A percentile compares a stretch with the other conserved stretches of the same genome.
Evolutionary conservation across 2,797 vertebrate species (phyloP).

Genomic region (Coranthus polyacanthus): DNA sequence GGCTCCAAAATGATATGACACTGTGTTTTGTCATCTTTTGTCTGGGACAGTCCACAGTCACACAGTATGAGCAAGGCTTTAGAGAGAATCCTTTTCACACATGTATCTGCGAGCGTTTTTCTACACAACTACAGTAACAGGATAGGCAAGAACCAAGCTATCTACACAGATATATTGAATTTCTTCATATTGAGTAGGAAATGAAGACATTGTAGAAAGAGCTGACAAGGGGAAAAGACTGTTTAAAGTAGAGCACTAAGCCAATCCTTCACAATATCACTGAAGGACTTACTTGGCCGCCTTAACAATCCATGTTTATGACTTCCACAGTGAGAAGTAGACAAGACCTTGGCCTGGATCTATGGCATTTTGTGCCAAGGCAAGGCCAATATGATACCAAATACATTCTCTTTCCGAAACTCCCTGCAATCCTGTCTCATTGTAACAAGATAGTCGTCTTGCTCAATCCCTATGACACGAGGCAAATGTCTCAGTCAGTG

Average conservation of each 20-base stretch:
- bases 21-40: too few relatives aligned
- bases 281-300: slow-evolving; percentile 30
- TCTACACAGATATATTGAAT: slow-evolving; percentile 20
- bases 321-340: slow-evolving; percentile 44
- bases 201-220: slow-evolving; percentile 37
- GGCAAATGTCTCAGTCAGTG: slow-evolving; percentile 10
- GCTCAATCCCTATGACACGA: slow-evolving; percentile 17
- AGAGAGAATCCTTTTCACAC: too few relatives aligned
- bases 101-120: neutral
- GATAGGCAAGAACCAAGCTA: slow-evolving; percentile 13
- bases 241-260: slow-evolving; percentile 40
- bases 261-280: slow-evolving; percentile 32
- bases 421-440: slow-evolving; percentile 5
- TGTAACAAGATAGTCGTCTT: slow-evolving; percentile 36
- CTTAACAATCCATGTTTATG: slow-evolving; percentile 59
- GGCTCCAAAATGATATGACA: too few relatives aligned
- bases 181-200: slow-evolving; percentile 30
- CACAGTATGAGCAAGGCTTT: too few relatives aligned
- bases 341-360: slow-evolving; percentile 62
- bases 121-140: slow-evolving; percentile 20
- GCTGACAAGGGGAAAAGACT: slow-evolving; percentile 40
- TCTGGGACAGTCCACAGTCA: too few relatives aligned
- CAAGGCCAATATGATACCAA: slow-evolving; percentile 56
- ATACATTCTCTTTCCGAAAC: slow-evolving; percentile 21
- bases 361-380: slow-evolving; percentile 30